Evolutionary conservation across 2,888 invertebrate genomes (phyloP).

Genomic region (Nesidiocoris tenuis): DNA sequence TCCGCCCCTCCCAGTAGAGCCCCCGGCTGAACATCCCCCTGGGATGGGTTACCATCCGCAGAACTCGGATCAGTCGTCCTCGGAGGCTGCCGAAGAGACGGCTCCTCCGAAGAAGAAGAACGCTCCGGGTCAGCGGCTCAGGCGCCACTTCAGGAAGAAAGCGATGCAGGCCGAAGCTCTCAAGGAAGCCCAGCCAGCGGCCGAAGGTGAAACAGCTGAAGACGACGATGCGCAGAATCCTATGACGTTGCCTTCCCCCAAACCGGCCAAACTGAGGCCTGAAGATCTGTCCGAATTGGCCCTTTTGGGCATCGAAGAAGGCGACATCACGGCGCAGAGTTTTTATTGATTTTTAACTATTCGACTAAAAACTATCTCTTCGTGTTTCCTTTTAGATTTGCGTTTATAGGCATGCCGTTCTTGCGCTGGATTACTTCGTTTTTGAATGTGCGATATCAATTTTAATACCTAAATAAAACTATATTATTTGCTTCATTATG

Average conservation of each 20-base stretch:
- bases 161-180: neutral
- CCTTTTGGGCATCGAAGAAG: slow-evolving; percentile 82
- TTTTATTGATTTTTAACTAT: no score
- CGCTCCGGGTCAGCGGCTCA: slow-evolving; percentile 56
- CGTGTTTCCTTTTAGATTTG: no score
- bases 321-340: slow-evolving; percentile 57
- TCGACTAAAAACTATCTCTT: no score
- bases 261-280: slow-evolving; percentile 56
- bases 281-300: slow-evolving; percentile 66
- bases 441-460: no score
- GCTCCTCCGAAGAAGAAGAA: slow-evolving; percentile 52
- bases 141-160: slow-evolving; percentile 56
- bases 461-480: no score
- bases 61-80: neutral
- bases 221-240: slow-evolving; percentile 13
- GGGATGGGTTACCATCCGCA: neutral
- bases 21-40: neutral
- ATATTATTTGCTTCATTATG: no score
- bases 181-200: slow-evolving; percentile 43
- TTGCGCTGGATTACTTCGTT: no score
- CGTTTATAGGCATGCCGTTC: no score
- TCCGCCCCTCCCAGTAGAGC: neutral
- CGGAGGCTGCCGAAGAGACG: neutral
- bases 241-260: slow-evolving; percentile 19
- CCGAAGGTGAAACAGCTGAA: slow-evolving; percentile 41